Conservation (phyloP, 2,888 invertebrate genomes). For the Dryobotodes eremita region DNA sequence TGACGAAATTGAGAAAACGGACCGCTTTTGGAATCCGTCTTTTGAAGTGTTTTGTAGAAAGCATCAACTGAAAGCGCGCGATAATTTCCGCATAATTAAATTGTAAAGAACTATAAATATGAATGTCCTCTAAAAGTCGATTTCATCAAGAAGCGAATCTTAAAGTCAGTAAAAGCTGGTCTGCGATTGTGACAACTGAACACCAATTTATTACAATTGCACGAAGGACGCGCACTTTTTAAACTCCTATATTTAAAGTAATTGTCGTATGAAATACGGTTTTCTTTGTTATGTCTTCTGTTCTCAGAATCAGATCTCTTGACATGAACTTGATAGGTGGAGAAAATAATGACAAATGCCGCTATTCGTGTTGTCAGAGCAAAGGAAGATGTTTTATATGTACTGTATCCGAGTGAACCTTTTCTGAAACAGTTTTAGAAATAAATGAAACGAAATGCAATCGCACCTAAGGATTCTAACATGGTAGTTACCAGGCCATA, state of each 20-base stretch:
- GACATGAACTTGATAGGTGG: background rate
- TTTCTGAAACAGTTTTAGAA: background rate
- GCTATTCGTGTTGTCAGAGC: background rate
- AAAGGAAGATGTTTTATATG: conserved; percentile 7
- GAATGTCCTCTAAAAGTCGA: background rate
- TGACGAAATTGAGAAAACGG: conserved; percentile 17
- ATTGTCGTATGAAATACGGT: background rate
- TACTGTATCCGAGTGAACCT: background rate
- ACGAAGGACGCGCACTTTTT: background rate
- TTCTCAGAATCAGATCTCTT: conserved; percentile 10
- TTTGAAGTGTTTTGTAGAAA: conserved; percentile 7
- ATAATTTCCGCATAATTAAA: background rate
- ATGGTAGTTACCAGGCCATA: conserved; percentile 6
- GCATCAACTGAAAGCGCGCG: background rate
- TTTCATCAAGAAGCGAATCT: background rate
- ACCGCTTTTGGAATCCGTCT: background rate
- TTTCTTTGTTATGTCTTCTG: background rate
- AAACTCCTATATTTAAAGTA: background rate
- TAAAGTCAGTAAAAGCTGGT: background rate
- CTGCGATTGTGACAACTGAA: background rate
- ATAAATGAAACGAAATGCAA: background rate
- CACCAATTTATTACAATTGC: background rate
- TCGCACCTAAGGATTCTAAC: background rate
- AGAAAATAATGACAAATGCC: conserved; percentile 1
- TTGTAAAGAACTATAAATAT: background rate